phyloP scores from a whole-genome alignment of 2,888 invertebrate genomes.

The Lasioglossum marginatum region DNA sequence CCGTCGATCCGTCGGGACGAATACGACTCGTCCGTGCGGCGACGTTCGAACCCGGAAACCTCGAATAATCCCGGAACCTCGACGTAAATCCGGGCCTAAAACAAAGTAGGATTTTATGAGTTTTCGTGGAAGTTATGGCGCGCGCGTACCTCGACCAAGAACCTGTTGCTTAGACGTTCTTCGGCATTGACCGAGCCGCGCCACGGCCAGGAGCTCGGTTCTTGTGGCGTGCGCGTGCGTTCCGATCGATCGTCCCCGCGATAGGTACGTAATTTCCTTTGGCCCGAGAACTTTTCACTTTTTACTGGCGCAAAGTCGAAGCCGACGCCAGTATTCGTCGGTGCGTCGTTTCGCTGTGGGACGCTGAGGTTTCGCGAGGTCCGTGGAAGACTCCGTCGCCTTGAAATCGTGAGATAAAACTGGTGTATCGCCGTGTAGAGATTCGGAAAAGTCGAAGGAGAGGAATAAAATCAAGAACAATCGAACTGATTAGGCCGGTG shows the following conservation, averaged over 20 bases:
- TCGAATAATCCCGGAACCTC: background rate
- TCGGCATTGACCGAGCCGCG: conserved; percentile 62
- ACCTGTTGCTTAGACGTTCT: conserved; percentile 71
- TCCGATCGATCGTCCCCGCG: conserved; percentile 52
- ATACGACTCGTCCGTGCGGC: background rate
- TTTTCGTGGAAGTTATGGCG: conserved; percentile 34
- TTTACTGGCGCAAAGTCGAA: background rate
- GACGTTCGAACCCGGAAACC: background rate
- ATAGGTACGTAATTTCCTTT: conserved; percentile 31
- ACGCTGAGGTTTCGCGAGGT: background rate
- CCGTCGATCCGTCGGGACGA: background rate
- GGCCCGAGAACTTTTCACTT: background rate
- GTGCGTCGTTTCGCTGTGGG: background rate
- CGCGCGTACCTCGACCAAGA: conserved; percentile 41
- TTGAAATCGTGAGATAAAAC: background rate
- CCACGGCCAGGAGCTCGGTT: conserved; percentile 57
- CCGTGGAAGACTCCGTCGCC: background rate
- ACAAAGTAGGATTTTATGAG: conserved; percentile 8
- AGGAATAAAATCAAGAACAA: background rate
- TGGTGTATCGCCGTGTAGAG: background rate
- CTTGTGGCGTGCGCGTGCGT: conserved; percentile 54
- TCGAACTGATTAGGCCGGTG: background rate
- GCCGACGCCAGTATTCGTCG: background rate
- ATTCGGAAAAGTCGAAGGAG: too few species aligned
- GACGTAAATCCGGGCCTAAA: background rate